Base-by-base conservation (phyloP, 1,140 invertebrate genomes). In the Amphibalanus amphitrite region DNA sequence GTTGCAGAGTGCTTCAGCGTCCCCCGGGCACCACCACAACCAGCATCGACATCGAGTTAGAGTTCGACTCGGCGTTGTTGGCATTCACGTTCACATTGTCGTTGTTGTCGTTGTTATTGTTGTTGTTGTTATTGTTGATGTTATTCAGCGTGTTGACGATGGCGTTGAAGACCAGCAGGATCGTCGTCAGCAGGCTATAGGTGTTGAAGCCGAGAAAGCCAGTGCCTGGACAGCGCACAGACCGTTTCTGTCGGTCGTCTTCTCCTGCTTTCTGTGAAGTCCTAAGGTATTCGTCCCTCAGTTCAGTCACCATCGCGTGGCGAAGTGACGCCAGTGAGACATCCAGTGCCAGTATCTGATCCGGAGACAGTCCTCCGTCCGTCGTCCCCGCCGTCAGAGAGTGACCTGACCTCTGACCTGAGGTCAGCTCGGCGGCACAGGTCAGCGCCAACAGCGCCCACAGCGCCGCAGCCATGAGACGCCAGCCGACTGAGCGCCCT, bases 111-210 rank as follows among this genome's bases (percentile, higher is more conserved):
- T 73, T 73, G 29, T 73, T 71, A 15, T 73, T 73, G 29, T 73
- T 73, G 65, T 73, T 71, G 28, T 73, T 73, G 38, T 73, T 73
- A 40, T 73, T 73, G 29, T 73, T 73, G 70, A 71, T 73, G 68
- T 69, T 71, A 67, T 73, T 59, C 70, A 73, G 70, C 13, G 71
- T 40, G 17, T 73, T 73, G 73, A 70, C 69, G 67, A 73, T 28
- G 69, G 73, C 70, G 67, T 71, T 69, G 71, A 67, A 67, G 70
- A 73, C 72, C 17, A 70, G 70, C 26, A 73, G 30, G 64, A 73
- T 69, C 67, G 72, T 71, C 25, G 70, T 71, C n/a, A 73, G 65
- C 47, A 73, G 72, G 23, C 72, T 71, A 38, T 71, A 73, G 67
- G 72, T 69, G 67, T 73, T 69, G 67, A 73, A 73, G 0, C 72